Conservation (phyloP, 2,797 vertebrate genomes). For the Ctenopoma multispine region DNA sequence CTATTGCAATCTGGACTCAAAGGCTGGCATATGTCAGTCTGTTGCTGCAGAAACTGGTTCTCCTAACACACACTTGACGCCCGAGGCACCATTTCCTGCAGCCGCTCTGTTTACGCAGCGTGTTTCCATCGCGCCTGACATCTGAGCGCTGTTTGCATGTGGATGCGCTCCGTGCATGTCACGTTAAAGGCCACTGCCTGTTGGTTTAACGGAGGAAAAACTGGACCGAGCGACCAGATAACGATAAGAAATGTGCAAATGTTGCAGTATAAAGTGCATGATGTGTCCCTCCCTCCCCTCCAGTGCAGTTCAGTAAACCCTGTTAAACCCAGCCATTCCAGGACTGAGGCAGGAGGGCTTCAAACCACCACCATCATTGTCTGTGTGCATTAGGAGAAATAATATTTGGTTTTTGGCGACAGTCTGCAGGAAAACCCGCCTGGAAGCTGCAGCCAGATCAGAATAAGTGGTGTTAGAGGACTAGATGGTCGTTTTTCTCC, state of each 20-base stretch:
- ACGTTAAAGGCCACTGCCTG: background rate
- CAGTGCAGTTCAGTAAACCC: background rate
- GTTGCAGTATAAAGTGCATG: background rate
- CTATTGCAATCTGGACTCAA: background rate
- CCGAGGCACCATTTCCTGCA: background rate
- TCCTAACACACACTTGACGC: background rate
- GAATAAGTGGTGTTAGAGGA: background rate
- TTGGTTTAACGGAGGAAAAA: background rate
- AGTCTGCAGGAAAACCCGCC: constrained; percentile 1
- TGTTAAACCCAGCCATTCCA: constrained; percentile 9
- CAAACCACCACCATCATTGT: constrained; percentile 47
- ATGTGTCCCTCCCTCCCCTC: background rate
- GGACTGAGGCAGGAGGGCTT: constrained; percentile 15
- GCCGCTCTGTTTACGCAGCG: constrained; percentile 34
- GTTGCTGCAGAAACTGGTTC: background rate
- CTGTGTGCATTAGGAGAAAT: constrained; percentile 14
- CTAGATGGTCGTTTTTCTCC: no score
- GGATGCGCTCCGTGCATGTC: background rate
- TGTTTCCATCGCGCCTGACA: constrained; percentile 17
- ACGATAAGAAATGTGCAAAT: background rate
- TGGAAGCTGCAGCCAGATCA: constrained; percentile 2
- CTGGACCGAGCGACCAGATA: background rate
- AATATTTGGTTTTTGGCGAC: constrained; percentile 25
- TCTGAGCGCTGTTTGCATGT: constrained; percentile 1
- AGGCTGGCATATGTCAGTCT: background rate